phyloP scores from a whole-genome alignment of 2,113 vertebrate genomes.

The Cisticola juncidis region DNA sequence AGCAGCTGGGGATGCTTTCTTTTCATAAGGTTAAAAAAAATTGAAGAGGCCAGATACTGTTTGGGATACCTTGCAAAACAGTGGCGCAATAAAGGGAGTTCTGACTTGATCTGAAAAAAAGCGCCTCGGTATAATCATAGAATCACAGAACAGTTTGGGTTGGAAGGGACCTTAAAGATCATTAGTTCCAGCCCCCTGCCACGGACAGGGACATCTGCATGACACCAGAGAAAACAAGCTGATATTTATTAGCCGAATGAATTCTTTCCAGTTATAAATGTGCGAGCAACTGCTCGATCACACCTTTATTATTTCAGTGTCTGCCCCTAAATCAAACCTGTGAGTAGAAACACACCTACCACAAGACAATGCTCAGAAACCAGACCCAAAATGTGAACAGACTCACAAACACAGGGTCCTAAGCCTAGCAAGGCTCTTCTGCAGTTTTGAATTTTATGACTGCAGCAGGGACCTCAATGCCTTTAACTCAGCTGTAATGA shows the following conservation, averaged over 20 bases:
- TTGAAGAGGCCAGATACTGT: not conserved
- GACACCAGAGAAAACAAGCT: not conserved
- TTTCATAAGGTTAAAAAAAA: not conserved
- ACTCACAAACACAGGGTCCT: not conserved
- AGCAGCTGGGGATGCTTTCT: not conserved
- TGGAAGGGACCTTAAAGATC: not conserved
- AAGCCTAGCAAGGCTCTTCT: not conserved
- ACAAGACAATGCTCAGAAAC: not conserved
- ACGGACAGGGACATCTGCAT: too few relatives aligned
- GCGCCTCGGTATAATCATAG: fast-evolving
- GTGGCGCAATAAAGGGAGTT: fast-evolving
- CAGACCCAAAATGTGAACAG: not conserved
- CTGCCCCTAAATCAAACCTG: not conserved
- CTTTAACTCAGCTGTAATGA: not conserved
- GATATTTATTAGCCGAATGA: not conserved
- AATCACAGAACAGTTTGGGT: not conserved
- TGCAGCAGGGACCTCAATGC: not conserved
- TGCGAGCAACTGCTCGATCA: fast-evolving
- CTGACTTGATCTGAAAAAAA: not conserved
- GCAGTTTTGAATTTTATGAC: not conserved
- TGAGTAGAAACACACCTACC: not conserved
- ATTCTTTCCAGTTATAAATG: not conserved
- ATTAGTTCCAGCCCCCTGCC: not conserved
- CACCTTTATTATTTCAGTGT: not conserved
- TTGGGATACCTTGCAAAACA: not conserved